Conservation (phyloP, 2,888 invertebrate species). For the Drosophila subquinaria region DNA sequence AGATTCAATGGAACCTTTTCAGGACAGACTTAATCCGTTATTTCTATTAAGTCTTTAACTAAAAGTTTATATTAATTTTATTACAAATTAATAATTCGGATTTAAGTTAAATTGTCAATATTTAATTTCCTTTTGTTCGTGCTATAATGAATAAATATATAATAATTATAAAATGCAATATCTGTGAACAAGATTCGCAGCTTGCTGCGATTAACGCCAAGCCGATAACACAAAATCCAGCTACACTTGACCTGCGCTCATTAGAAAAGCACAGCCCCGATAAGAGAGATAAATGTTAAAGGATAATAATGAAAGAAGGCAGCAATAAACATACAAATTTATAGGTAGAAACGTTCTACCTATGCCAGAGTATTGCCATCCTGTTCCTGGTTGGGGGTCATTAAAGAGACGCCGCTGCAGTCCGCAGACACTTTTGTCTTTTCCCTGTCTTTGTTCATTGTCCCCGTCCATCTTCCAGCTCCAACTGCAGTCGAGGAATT, state of each 20-base stretch:
- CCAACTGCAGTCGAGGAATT: slow-evolving; percentile 26
- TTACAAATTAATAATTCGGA: too few relatives aligned
- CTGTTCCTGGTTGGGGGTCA: slow-evolving; percentile 20
- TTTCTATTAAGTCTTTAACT: too few relatives aligned
- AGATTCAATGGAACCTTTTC: too few relatives aligned
- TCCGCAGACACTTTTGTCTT: slow-evolving; percentile 61
- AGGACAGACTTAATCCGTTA: too few relatives aligned
- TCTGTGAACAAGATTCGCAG: background rate
- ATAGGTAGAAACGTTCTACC: background rate
- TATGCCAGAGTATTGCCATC: background rate
- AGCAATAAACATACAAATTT: slow-evolving; percentile 40
- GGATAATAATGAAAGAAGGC: background rate
- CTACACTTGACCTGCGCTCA: slow-evolving; percentile 67
- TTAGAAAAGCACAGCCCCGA: slow-evolving; percentile 40
- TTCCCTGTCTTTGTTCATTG: slow-evolving; percentile 19
- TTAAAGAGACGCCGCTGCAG: slow-evolving; percentile 47
- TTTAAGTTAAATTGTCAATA: too few relatives aligned
- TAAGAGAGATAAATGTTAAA: slow-evolving; percentile 9
- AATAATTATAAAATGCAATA: background rate
- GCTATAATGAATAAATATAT: too few relatives aligned
- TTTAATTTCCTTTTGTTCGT: too few relatives aligned
- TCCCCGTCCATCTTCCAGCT: slow-evolving; percentile 8
- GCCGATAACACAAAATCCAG: slow-evolving; percentile 66
- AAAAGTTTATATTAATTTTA: too few relatives aligned
- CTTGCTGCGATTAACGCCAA: slow-evolving; percentile 40